phyloP scores from a whole-genome alignment of 2,888 invertebrate genomes.

The Lasioglossum lativentre region DNA sequence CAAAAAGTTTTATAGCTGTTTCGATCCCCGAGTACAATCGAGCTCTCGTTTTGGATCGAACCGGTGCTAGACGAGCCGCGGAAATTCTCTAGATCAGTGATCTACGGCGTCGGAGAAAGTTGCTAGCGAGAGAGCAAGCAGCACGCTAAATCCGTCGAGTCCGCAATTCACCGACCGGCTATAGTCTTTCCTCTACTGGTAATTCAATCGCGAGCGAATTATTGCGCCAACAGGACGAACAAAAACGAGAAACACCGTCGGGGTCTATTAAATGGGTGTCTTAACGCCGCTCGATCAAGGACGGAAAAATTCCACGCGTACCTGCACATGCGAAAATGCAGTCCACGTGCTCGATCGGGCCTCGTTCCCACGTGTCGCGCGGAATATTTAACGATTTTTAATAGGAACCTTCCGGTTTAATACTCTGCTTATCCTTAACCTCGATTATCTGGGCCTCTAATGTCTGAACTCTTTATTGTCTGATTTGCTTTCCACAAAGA shows the following conservation, averaged over 20 bases:
- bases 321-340: constrained; percentile 2
- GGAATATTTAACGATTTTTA: neutral
- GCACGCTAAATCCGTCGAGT: constrained; percentile 18
- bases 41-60: neutral
- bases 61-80: neutral
- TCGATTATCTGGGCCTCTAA: neutral
- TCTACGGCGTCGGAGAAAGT: constrained; percentile 44
- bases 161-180: constrained; percentile 1
- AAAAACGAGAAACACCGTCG: constrained; percentile 7
- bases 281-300: constrained; percentile 1
- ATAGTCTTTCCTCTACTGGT: constrained; percentile 6
- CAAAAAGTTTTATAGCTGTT: no score
- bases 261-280: neutral
- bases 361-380: constrained; percentile 8
- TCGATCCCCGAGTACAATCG: no score
- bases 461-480: neutral
- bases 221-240: constrained; percentile 14
- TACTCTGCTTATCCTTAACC: neutral
- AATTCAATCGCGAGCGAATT: constrained; percentile 22
- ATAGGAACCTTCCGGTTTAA: neutral
- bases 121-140: constrained; percentile 18
- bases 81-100: neutral
- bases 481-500: no score
- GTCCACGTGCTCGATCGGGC: neutral
- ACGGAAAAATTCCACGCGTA: constrained; percentile 10